Evolutionary conservation across 2,888 invertebrate genomes (phyloP), one percentile per base, ranked within the genome.

Genomic region (Pristionchus maxplancki): DNA sequence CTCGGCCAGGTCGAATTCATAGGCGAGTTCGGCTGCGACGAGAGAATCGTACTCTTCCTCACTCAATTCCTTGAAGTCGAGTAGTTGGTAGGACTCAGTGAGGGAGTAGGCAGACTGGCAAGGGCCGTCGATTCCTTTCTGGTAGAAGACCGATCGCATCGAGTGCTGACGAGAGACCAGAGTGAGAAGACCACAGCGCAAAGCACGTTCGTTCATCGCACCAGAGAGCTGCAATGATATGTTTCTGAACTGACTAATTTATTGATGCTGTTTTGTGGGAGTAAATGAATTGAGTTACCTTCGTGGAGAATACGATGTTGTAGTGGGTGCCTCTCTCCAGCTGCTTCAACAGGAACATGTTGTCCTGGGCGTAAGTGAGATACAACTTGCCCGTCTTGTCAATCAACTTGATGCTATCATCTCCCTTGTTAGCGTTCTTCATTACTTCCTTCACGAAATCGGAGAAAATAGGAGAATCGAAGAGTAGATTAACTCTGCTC

Each of bases 281-380:
- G 20, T 37, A 71, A 37, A 67, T 34, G 67, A 17, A 34, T 71
- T 31, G 44, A 44, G n/a, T 71, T 37, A 94, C 90, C 15, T 78
- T 85, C 6, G 93, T 90, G 31, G 89, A 67, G 86, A 93, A 94
- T 24, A 93, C 89, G n/a, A 94, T 91, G 74, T 94, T 94, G 90
- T 94, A 94, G 40, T 91, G 88, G 4, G 90, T 88, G 0, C 90
- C 90, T 13, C 53, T 58, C 31, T 92, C 91, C 13, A 92, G 58
- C 87, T 92, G 89, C 37, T 91, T 87, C 13, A 93, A 87, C 40
- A 93, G 87, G 71, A 90, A 92, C 93, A 94, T 94, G 89, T 93
- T 92, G 53, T 91, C 93, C 89, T 94, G 94, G 15, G 93, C 81
- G 87, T 89, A 90, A 13, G 92, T 91, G n/a, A 94, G 78, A 15